Evolutionary conservation across 2,113 vertebrate genomes (phyloP).

Genomic region (Apeltes quadracus): DNA sequence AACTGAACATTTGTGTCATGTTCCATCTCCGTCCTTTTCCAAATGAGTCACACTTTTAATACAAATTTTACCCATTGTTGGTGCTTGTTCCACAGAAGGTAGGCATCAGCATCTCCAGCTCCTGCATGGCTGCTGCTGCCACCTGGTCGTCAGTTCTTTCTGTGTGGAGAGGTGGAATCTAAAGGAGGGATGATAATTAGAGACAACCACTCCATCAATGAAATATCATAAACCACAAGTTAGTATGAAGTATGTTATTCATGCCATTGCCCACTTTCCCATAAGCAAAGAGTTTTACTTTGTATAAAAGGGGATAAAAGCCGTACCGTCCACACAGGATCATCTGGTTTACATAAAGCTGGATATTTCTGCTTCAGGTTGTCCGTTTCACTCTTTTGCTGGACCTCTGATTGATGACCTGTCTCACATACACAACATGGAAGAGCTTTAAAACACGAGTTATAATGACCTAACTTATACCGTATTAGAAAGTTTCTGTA

Average conservation of each 20-base stretch:
- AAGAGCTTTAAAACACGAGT: not conserved
- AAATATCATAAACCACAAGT: not conserved
- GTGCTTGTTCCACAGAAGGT: conserved; percentile 20
- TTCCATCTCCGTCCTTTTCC: not conserved
- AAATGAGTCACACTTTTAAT: not conserved
- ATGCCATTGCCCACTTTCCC: no score
- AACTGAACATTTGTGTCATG: not conserved
- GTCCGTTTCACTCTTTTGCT: conserved; percentile 85
- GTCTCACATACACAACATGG: not conserved
- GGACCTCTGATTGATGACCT: conserved; percentile 66
- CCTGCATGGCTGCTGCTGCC: conserved; percentile 88
- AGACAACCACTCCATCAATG: not conserved
- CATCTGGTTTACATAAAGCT: conserved; percentile 88
- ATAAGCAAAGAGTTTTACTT: not conserved
- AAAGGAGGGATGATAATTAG: not conserved
- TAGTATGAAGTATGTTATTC: not conserved
- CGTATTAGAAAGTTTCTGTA: conserved; percentile 34
- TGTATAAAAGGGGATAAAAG: not conserved
- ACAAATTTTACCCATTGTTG: conserved; percentile 1
- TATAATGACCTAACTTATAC: not conserved
- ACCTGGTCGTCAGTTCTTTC: conserved; percentile 90
- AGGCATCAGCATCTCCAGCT: conserved; percentile 65
- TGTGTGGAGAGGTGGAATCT: conserved; percentile 48
- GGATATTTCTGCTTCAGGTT: conserved; percentile 89
- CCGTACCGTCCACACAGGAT: conserved; percentile 84